phyloP scores from a whole-genome alignment of 2,797 vertebrate genomes.

The Enteromius anoplus region DNA sequence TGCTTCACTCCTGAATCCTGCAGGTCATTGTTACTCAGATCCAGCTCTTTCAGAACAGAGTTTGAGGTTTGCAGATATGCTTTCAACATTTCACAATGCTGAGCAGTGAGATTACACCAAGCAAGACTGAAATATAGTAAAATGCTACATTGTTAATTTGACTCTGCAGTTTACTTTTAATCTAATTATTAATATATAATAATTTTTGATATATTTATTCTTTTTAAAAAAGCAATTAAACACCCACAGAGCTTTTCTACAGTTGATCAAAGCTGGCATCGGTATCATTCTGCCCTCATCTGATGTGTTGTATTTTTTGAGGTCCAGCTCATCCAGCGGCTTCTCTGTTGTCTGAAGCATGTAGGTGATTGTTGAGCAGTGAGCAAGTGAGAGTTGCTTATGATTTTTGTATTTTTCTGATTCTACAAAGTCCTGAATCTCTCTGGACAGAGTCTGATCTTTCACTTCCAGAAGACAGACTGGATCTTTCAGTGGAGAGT shows the following conservation, averaged over 20 bases:
- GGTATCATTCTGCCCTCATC: background rate
- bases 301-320: background rate
- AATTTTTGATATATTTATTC: too few relatives aligned
- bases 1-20: too few relatives aligned
- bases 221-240: too few relatives aligned
- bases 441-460: background rate
- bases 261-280: background rate
- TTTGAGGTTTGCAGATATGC: too few relatives aligned
- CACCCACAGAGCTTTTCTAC: slow-evolving; percentile 1
- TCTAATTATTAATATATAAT: too few relatives aligned
- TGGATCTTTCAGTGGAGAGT: background rate
- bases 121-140: too few relatives aligned
- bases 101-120: too few relatives aligned
- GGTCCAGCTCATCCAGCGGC: background rate
- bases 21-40: too few relatives aligned
- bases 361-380: background rate
- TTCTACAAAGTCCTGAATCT: background rate
- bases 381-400: background rate
- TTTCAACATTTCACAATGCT: too few relatives aligned
- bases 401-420: background rate
- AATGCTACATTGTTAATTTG: too few relatives aligned
- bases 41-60: too few relatives aligned
- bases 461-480: background rate
- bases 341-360: background rate
- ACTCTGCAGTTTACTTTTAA: too few relatives aligned